Evolutionary conservation across 2,113 vertebrate genomes (phyloP).

Genomic region (Nothocercus julius): DNA sequence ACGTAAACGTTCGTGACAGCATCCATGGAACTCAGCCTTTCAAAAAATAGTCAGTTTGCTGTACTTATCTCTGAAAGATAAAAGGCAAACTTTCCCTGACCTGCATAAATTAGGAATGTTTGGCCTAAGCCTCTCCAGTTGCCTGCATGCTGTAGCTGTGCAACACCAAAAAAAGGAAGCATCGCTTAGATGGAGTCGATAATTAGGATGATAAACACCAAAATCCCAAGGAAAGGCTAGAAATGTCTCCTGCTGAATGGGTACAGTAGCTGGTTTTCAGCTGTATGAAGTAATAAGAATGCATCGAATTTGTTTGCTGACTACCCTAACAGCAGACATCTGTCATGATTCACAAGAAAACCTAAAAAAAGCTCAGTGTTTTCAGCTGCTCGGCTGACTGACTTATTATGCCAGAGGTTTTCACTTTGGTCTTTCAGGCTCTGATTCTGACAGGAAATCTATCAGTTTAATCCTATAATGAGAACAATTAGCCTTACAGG

Average conservation of each 20-base stretch:
- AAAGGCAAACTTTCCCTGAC: constrained; percentile 66
- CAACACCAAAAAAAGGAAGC: constrained; percentile 40
- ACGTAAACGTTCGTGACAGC: not conserved
- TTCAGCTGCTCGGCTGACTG: not conserved
- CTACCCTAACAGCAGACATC: constrained; percentile 20
- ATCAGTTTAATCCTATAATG: constrained; percentile 66
- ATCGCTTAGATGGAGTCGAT: not conserved
- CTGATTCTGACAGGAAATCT: constrained; percentile 33
- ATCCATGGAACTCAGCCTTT: constrained; percentile 21
- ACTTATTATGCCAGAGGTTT: constrained; percentile 17
- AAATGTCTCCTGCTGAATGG: not conserved
- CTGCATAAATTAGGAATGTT: constrained; percentile 44
- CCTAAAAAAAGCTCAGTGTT: not conserved
- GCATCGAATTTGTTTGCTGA: not conserved
- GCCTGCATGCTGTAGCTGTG: constrained; percentile 16
- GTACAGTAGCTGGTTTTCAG: not conserved
- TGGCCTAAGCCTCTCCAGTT: constrained; percentile 44
- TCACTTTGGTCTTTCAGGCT: constrained; percentile 41
- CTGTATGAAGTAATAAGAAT: not conserved
- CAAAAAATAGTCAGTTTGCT: not conserved
- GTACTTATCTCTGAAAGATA: constrained; percentile 4
- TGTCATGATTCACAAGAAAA: not conserved
- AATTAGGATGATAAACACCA: not conserved
- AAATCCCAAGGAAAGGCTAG: not conserved
- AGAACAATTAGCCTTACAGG: constrained; percentile 50